These are phyloP conservation scores for Diadumene lineata DNA, from an alignment of 92 coral and sea anemone genomes.

Conservation along the genomic window DNA sequence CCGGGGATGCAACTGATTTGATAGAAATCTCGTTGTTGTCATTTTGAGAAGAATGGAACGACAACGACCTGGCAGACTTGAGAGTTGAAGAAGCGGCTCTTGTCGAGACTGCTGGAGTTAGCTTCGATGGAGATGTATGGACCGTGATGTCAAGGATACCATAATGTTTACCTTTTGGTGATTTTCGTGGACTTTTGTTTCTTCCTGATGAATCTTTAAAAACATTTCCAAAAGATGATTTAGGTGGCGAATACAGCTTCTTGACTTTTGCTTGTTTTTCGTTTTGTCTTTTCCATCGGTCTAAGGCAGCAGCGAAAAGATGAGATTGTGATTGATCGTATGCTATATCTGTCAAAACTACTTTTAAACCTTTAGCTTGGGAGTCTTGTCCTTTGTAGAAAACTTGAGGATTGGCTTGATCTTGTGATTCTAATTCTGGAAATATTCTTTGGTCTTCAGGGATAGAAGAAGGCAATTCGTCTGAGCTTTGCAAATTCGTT, in stretches of 20 bases:
- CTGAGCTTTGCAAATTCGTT: neutral
- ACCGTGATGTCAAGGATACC: conserved; percentile 46
- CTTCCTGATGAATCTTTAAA: neutral
- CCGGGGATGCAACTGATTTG: too few relatives aligned
- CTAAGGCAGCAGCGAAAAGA: neutral
- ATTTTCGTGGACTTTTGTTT: conserved; percentile 2
- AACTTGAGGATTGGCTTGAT: neutral
- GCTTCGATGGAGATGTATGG: conserved; percentile 54
- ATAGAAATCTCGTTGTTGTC: too few relatives aligned
- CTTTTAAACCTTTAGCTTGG: neutral
- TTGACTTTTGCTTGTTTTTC: neutral
- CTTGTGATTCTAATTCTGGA: neutral
- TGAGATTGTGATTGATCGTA: neutral
- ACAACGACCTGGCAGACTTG: neutral
- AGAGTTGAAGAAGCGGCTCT: neutral
- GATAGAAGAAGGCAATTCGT: neutral
- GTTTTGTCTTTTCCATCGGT: conserved; percentile 2
- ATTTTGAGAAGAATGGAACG: neutral
- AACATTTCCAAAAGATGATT: neutral
- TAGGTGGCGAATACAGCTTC: neutral
- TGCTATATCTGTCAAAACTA: conserved; percentile 6
- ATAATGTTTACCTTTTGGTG: conserved; percentile 43
- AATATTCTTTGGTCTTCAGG: neutral
- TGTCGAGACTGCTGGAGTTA: neutral
- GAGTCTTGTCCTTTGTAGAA: neutral